Evolutionary conservation across 2,797 vertebrate genomes (phyloP), one percentile per base, ranked within the genome.

Genomic region (Sebastes trivittatus): DNA sequence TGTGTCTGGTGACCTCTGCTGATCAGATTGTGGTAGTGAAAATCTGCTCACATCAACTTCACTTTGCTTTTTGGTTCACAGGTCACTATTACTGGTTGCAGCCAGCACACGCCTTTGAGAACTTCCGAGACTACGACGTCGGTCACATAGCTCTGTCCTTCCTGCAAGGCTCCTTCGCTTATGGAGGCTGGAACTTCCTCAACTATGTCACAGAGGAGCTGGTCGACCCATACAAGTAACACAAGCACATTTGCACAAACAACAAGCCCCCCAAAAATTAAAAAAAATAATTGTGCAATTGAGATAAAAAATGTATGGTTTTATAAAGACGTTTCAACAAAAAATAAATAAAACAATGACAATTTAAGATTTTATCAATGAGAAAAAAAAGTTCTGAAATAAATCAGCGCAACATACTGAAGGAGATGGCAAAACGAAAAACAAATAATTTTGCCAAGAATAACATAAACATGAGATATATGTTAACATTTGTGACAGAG

Each of bases 141-240:
- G 96, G 97, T 5, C 93, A 94, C 42, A 88, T 97, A 1, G 96
- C 96, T 0, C 86, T 97, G 78, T 94, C 96, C 38, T 96, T 97
- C 86, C 94, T 97, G 29, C 97, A 97, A 87, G 96, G 97, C 38
- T 97, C 97, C 23, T 97, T 97, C 30, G 96, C 97, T 58, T 97
- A 97, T 1, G 96, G 95, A 61, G 97, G 97, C 85, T 97, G 97
- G 97, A 97, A 97, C 88, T 97, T 96, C 80, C 95, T 97, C 62
- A 97, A 97, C 93, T 97, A 97, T 1, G 96, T 97, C 86, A 97
- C 97, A 6, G 97, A 97, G 87, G 97, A 97, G 83, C 88, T 97
- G 72, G 96, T 97, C 10, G 93, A 97, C 81, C 97, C 96, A 42
- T 89, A 95, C 94, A 96, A 92, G 96, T 97, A 83, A 95, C 7